phyloP scores from a whole-genome alignment of 2,113 vertebrate genomes.

The Pseudopipra pipra region DNA sequence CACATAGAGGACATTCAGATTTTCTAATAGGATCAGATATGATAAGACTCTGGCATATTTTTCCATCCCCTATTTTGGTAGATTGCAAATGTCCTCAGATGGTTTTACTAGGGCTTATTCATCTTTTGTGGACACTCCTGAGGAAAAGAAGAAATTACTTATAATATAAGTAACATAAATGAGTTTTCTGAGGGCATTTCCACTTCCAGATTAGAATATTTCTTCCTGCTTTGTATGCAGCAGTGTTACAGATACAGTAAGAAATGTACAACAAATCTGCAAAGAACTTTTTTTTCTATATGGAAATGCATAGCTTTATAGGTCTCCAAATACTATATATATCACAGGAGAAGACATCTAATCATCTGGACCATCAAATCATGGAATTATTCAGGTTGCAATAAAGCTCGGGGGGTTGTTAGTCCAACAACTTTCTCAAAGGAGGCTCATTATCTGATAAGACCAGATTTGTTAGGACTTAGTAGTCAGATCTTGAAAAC shows the following conservation, averaged over 20 bases:
- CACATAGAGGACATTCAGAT: background rate
- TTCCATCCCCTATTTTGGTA: background rate
- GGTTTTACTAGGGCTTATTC: background rate
- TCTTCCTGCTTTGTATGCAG: background rate
- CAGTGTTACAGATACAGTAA: background rate
- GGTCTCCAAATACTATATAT: background rate
- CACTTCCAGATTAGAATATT: background rate
- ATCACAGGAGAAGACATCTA: background rate
- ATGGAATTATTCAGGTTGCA: background rate
- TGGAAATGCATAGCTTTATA: background rate
- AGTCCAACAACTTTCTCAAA: background rate
- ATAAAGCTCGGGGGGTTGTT: background rate
- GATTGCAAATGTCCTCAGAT: background rate
- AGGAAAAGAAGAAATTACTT: background rate
- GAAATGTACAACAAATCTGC: background rate
- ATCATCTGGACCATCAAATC: background rate
- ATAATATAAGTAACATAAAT: background rate
- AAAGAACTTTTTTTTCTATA: background rate
- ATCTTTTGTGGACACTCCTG: background rate
- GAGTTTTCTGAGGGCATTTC: background rate
- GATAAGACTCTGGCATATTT: background rate
- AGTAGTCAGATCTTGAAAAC: background rate
- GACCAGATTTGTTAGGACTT: background rate
- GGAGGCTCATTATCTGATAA: background rate
- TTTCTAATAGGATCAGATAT: background rate